These are phyloP conservation scores for Hermetia illucens DNA, from an alignment of 1,140 invertebrate genomes.

Conservation along the genomic window DNA sequence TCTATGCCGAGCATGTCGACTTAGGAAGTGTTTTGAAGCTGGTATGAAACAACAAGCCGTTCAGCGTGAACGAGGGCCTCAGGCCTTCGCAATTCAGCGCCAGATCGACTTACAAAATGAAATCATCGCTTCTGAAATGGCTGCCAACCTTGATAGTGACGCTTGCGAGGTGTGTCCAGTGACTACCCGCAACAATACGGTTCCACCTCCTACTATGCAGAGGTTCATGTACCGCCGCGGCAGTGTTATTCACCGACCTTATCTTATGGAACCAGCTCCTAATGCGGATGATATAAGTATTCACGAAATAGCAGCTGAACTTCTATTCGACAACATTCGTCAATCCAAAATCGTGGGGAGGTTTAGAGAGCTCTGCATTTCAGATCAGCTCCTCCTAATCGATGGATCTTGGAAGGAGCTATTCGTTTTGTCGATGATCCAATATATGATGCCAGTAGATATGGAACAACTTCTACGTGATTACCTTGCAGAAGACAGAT, in stretches of 20 bases:
- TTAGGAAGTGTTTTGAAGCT: slow-evolving; percentile 85
- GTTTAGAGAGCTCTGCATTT: slow-evolving; percentile 54
- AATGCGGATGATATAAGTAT: slow-evolving; percentile 42
- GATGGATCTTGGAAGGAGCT: slow-evolving; percentile 87
- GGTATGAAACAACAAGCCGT: slow-evolving; percentile 99
- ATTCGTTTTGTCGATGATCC: slow-evolving; percentile 78
- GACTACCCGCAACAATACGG: slow-evolving; percentile 15
- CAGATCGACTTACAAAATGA: slow-evolving; percentile 69
- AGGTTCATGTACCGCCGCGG: slow-evolving; percentile 19
- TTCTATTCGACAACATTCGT: slow-evolving; percentile 81
- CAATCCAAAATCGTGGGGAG: slow-evolving; percentile 72
- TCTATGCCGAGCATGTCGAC: slow-evolving; percentile 86
- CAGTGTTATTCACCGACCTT: slow-evolving; percentile 18
- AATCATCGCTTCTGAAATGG: slow-evolving; percentile 20
- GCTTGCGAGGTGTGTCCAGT: slow-evolving; percentile 18
- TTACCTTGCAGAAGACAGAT: slow-evolving; percentile 24
- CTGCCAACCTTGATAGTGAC: slow-evolving; percentile 16
- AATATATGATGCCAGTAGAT: slow-evolving; percentile 69
- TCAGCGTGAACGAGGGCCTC: slow-evolving; percentile 93
- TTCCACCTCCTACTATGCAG: slow-evolving; percentile 17
- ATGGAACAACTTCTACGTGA: slow-evolving; percentile 41
- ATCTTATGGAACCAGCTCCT: slow-evolving; percentile 20
- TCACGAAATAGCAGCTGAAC: slow-evolving; percentile 73
- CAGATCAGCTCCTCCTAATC: slow-evolving; percentile 69
- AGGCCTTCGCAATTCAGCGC: slow-evolving; percentile 78